Evolutionary conservation across 1,140 invertebrate genomes (phyloP).

Genomic region (Saccostrea glomerata): DNA sequence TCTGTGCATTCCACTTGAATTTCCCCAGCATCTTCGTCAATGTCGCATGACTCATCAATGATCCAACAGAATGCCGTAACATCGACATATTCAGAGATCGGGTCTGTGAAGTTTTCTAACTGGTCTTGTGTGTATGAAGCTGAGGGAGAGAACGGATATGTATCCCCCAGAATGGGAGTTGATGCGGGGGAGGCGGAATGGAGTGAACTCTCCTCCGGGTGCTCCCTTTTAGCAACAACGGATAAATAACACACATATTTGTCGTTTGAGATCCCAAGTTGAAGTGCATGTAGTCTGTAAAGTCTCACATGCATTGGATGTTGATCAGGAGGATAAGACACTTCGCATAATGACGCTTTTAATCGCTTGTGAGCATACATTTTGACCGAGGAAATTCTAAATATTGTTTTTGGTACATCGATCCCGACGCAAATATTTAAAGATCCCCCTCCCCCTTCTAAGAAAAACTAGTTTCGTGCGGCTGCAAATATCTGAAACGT

Average conservation of each 20-base stretch:
- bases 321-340: not conserved
- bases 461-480: not conserved
- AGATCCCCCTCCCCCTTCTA: not conserved
- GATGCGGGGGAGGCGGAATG: not conserved
- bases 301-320: not conserved
- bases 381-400: slow-evolving; percentile 33
- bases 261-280: slow-evolving; percentile 15
- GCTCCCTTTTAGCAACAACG: not conserved
- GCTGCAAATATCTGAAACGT: not conserved
- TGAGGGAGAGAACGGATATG: slow-evolving; percentile 30
- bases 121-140: slow-evolving; percentile 40
- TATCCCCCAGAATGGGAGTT: slow-evolving; percentile 10
- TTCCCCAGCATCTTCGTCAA: not conserved
- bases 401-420: not conserved
- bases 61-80: slow-evolving; percentile 36
- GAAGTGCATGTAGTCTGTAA: not conserved
- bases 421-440: not conserved
- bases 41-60: not conserved
- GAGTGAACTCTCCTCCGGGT: not conserved
- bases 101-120: slow-evolving; percentile 33
- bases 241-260: not conserved
- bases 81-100: slow-evolving; percentile 15
- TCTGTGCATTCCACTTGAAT: slow-evolving; percentile 58
- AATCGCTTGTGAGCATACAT: slow-evolving; percentile 19
- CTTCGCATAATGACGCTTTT: not conserved